Base-by-base conservation (phyloP, 1,140 invertebrate species). In the Bombus superbus region DNA sequence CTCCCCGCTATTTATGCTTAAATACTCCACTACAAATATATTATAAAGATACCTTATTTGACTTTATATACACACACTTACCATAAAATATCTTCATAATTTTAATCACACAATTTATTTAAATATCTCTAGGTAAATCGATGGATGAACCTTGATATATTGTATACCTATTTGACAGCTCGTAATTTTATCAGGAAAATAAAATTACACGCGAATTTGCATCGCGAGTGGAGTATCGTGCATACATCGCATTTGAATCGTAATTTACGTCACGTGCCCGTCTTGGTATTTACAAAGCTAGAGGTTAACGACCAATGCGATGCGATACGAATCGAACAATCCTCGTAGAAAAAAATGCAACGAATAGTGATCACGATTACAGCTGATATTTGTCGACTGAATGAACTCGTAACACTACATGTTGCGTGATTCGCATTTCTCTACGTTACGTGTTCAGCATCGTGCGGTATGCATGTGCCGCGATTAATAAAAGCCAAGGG, bases 401-500 rank as follows among this genome's bases (percentile, higher is more conserved):
- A 86, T 73, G 71, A 86, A 86, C 79, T 75, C n/a, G n/a, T 81
- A 35, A 74, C 25, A 47, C 28, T 40, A 42, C 40, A 42, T 40
- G 38, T 28, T 71, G 62, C 75, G 76, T 69, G 47, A 84, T 84
- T 84, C 76, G 38, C 64, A 68, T 84, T 71, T 71, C 82, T 79
- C 40, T 44, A 8, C 15, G 75, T 25, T 84, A 79, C 62, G 82
- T 78, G 82, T 84, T 69, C 59, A 32, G 77, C 83, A 74, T 81
- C n/a, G 11, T 75, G 68, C 42, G 15, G 38, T 42, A 53, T 42
- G 77, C 83, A 18, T 32, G 83, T 28, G 83, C 66, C 42, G 59
- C 42, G 69, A 85, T 84, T 84, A 84, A 42, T 78, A 79, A 79
- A 59, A 79, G 66, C 76, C 76, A n/a, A 32, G 53, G 57, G 82